These are phyloP conservation scores for Danionella cerebrum DNA, from an alignment of 2,113 vertebrate species.

Conservation along the genomic window DNA sequence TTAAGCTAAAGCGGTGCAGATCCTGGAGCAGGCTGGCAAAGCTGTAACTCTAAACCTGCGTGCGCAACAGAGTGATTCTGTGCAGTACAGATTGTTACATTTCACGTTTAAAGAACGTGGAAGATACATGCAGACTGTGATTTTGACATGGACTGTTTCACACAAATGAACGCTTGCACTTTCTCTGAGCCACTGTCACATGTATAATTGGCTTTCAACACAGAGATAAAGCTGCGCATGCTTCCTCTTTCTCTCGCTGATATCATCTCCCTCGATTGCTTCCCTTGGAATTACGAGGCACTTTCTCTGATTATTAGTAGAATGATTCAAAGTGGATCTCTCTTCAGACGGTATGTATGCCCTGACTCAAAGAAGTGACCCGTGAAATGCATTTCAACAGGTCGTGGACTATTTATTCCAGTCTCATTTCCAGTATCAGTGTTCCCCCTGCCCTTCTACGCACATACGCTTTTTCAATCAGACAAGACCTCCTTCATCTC, in stretches of 20 bases:
- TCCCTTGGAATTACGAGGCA: constrained; percentile 21
- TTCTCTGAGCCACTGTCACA: constrained; percentile 31
- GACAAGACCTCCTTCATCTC: constrained; percentile 8
- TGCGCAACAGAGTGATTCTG: neutral
- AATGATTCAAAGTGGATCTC: constrained; percentile 36
- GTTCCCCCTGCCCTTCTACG: neutral
- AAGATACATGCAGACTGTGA: too few relatives aligned
- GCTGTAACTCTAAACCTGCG: constrained; percentile 2
- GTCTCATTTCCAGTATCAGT: neutral
- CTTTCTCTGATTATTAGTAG: constrained; percentile 37
- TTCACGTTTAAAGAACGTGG: too few relatives aligned
- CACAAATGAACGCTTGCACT: constrained; percentile 36
- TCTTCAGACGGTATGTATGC: constrained; percentile 6
- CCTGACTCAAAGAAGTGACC: neutral
- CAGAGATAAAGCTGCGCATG: constrained; percentile 29
- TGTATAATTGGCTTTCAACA: constrained; percentile 43
- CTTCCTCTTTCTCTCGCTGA: neutral
- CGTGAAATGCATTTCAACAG: neutral
- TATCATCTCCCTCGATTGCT: neutral
- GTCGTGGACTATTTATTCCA: neutral
- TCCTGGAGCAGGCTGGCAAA: neutral
- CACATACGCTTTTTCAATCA: constrained; percentile 2
- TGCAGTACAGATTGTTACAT: too few relatives aligned
- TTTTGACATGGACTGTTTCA: constrained; percentile 30
- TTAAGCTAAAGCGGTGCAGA: constrained; percentile 9